Evolutionary conservation across 2,888 invertebrate species (phyloP).

Genomic region (Quadroppia sp.): DNA sequence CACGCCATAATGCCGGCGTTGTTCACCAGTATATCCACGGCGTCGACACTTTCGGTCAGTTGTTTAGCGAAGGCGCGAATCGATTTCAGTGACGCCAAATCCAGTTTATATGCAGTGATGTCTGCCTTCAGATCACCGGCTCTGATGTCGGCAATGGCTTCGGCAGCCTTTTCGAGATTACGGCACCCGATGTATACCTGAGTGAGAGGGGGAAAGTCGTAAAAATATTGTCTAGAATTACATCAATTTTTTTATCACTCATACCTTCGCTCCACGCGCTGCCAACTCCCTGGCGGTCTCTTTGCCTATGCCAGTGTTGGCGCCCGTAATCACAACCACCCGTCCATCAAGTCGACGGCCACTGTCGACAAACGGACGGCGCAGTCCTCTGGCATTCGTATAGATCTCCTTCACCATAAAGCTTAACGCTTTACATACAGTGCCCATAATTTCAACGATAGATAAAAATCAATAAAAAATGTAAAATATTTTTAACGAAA

Average conservation of each 20-base stretch:
- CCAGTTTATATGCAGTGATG: slow-evolving; percentile 51
- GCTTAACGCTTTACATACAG: too few relatives aligned
- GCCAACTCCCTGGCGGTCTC: slow-evolving; percentile 51
- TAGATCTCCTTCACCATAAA: too few relatives aligned
- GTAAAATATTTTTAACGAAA: too few relatives aligned
- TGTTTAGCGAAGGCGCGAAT: slow-evolving; percentile 63
- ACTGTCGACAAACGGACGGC: too few relatives aligned
- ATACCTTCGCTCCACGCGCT: slow-evolving; percentile 47
- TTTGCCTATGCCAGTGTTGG: slow-evolving; percentile 52
- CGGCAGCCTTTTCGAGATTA: slow-evolving; percentile 49
- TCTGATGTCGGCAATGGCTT: slow-evolving; percentile 48
- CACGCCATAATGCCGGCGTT: slow-evolving; percentile 45
- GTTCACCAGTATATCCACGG: slow-evolving; percentile 46
- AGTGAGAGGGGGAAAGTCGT: too few relatives aligned
- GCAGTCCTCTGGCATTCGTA: too few relatives aligned
- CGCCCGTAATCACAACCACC: slow-evolving; percentile 52
- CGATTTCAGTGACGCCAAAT: slow-evolving; percentile 68
- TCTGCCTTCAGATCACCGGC: slow-evolving; percentile 31
- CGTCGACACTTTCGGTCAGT: slow-evolving; percentile 40
- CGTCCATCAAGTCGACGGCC: slow-evolving; percentile 50
- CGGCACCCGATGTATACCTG: slow-evolving; percentile 51
- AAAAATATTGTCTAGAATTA: too few relatives aligned
- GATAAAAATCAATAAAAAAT: too few relatives aligned
- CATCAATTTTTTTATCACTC: too few relatives aligned
- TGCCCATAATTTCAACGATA: too few relatives aligned